phyloP scores from a whole-genome alignment of 1,140 invertebrate species.

The Trinorchestia longiramus region DNA sequence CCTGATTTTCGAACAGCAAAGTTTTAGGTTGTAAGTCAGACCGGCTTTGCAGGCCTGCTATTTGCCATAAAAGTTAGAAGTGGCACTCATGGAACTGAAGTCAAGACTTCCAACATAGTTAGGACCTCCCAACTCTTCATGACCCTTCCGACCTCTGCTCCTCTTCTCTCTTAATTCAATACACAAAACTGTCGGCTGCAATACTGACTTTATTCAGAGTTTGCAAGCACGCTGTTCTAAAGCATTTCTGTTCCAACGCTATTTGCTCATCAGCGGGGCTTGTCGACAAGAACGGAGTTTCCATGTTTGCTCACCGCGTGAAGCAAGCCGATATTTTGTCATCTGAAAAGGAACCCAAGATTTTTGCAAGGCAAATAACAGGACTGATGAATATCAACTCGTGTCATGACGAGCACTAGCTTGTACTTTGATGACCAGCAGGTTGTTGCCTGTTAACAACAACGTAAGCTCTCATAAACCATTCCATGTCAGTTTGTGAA shows the following conservation, averaged over 20 bases:
- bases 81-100: not conserved
- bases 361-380: not conserved
- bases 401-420: not conserved
- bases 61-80: not conserved
- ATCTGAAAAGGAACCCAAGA: not conserved
- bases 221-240: not conserved
- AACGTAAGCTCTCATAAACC: too few relatives aligned
- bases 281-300: not conserved
- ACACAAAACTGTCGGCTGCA: conserved; percentile 24
- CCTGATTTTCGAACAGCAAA: not conserved
- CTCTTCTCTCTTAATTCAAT: conserved; percentile 35
- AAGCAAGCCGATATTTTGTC: not conserved
- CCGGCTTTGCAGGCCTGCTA: not conserved
- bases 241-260: not conserved
- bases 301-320: not conserved
- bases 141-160: conserved; percentile 21
- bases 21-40: not conserved
- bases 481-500: too few relatives aligned
- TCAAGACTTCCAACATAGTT: conserved; percentile 27
- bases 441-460: too few relatives aligned
- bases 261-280: not conserved
- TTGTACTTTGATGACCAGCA: not conserved
- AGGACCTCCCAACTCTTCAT: not conserved
- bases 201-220: conserved; percentile 22
- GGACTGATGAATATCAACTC: not conserved